Base-by-base conservation (phyloP, 2,113 vertebrate genomes). In the Podarcis muralis region DNA sequence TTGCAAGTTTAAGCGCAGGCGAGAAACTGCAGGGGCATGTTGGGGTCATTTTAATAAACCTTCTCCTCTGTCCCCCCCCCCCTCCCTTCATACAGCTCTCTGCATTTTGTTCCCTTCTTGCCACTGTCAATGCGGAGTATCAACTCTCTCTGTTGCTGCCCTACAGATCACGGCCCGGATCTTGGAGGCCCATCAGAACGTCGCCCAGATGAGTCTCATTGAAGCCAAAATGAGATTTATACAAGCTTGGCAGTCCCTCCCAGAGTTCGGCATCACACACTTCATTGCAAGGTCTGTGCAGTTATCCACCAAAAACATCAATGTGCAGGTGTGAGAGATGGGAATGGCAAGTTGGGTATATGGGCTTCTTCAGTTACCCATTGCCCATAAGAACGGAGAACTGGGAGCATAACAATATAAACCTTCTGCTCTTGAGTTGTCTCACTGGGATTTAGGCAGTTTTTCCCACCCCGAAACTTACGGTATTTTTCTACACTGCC, bases 191-290 rank as follows among this genome's bases (percentile, higher is more conserved):
- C 99, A 99, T 94, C 99, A 99, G 96, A 99, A 99, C 30, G 99
- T 99, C 59, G 98, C 98, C 62, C 99, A 99, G 95, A 99, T 99
- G 99, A 99, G 99, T 93, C 98, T 99, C 35, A 99, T 99, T 65
- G 99, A 99, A 95, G 99, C 99, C 87, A 99, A 99, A 96, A 99
- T 99, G 98, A 96, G 99, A 62, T 99, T 99, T 83, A 99, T 99
- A 62, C 99, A 99, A 93, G 99, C 99, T 0, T 99, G 99, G 99
- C 99, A 99, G 95, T 99, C 99, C 0, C 96, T 99, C 89, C 99
- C 99, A 0, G 99, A 99, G 94, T 99, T 99, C 4, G 99, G 99
- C 95, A 99, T 99, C 96, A 99, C 99, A n/a, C 99, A 99, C 91
- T 99, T 99, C 91, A 97, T 99, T 0, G 98, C 98, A 2, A 99